These are phyloP conservation scores for Girardinichthys multiradiatus DNA, from an alignment of 2,113 vertebrate species.

Conservation along the genomic window DNA sequence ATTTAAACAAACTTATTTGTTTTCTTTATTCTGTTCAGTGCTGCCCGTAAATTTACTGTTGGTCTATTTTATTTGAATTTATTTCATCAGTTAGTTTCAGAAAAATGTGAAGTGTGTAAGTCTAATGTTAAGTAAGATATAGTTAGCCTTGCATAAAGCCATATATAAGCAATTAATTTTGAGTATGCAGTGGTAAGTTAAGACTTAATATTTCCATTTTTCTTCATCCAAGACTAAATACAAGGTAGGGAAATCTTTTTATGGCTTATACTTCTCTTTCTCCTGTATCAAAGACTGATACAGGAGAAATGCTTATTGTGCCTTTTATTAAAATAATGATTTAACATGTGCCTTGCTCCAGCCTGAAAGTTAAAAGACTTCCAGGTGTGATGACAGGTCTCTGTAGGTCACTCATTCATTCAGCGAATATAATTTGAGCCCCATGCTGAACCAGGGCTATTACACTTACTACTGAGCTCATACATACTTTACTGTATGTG, in stretches of 20 bases:
- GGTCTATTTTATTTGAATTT: too few species aligned
- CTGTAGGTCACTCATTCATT: conserved; percentile 10
- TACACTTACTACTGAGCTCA: conserved; percentile 22
- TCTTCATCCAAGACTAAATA: background rate
- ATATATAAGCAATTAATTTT: too few species aligned
- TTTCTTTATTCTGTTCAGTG: too few species aligned
- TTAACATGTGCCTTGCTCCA: background rate
- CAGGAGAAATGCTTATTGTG: background rate
- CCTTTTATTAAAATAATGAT: background rate
- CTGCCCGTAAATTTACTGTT: too few species aligned
- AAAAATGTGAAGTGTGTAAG: too few species aligned
- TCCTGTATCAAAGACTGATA: background rate
- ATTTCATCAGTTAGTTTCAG: too few species aligned
- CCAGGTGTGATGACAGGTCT: too few species aligned
- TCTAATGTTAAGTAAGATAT: too few species aligned
- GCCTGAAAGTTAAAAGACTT: background rate
- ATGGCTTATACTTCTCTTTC: background rate
- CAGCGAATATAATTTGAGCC: conserved; percentile 12
- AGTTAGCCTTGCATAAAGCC: too few species aligned
- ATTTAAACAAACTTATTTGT: too few species aligned
- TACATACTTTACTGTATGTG: conserved; percentile 2
- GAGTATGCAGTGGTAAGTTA: background rate
- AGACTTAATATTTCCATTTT: background rate
- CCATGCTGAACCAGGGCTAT: background rate
- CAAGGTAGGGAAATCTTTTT: background rate